Evolutionary conservation across 2,888 invertebrate genomes (phyloP), one percentile per base, ranked within the genome.

Genomic region (Leptopterna dolabrata): DNA sequence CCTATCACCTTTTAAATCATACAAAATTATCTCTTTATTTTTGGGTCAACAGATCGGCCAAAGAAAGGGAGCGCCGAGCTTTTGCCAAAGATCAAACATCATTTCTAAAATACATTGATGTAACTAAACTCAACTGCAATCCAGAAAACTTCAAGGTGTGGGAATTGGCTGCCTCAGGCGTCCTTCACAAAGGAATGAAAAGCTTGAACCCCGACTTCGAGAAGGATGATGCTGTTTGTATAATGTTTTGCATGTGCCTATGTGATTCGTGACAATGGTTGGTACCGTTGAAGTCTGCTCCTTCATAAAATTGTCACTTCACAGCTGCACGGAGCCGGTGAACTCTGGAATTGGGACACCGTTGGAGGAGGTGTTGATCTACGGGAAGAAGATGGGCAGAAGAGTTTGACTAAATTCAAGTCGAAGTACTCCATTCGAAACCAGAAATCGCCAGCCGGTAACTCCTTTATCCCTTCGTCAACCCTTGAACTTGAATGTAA

Each of bases 81-180:
- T 83, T 70, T 41, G 13, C 29, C n/a, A 45, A 16, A 43, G 19
- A 27, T 24, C 45, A 85, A 19, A 14, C 1, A n/a, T 73, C 85
- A 4, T 76, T 85, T 16, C 14, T 85, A 24, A 85, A 85, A 76
- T 85, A 76, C 47, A 27, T 85, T 4, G 76, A 85, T n/a, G 13
- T 85, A 14, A 47, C 45, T n/a, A 41, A 45, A 16, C 55, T 85
- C 16, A 47, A 47, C 13, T 2, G 16, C 14, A 29, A 85, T 47
- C 73, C 85, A 3, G 85, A 73, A 16, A 43, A 71, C 16, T 73
- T 73, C 29, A 43, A 30, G n/a, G 73, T 85, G 16, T 85, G 85
- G 85, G 45, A 76, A 47, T 27, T 85, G 85, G 63, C 41, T n/a
- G 30, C 47, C 14, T 45, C 71, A 9, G 85, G 81, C 11, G 0